Evolutionary conservation across 2,113 vertebrate species (phyloP).

Genomic region (Vanacampus margaritifer): DNA sequence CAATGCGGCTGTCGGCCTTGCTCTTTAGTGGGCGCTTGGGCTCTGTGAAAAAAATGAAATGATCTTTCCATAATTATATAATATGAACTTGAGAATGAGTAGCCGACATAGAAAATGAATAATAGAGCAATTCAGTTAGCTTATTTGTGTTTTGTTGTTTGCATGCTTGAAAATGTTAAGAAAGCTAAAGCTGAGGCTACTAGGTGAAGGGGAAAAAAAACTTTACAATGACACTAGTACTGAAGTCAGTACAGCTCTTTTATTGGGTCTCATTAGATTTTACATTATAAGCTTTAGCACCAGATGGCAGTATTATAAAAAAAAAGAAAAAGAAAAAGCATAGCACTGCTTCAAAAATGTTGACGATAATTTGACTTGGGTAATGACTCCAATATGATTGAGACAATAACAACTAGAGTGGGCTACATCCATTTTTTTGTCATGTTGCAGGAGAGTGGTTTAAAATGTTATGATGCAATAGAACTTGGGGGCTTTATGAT

Average conservation of each 20-base stretch:
- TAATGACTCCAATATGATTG: too few relatives aligned
- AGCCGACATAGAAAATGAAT: too few relatives aligned
- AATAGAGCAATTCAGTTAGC: background rate
- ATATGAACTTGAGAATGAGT: too few relatives aligned
- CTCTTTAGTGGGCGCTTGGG: slow-evolving; percentile 72
- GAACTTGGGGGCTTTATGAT: background rate
- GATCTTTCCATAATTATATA: too few relatives aligned
- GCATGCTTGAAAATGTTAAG: too few relatives aligned
- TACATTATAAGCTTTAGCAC: background rate
- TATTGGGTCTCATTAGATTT: background rate
- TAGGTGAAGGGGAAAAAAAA: too few relatives aligned
- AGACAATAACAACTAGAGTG: background rate
- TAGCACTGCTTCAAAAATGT: background rate
- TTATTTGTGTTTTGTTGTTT: background rate
- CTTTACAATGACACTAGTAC: too few relatives aligned
- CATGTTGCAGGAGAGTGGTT: too few relatives aligned
- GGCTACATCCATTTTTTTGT: background rate
- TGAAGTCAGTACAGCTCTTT: too few relatives aligned
- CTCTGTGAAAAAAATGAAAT: slow-evolving; percentile 65
- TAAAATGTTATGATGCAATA: too few relatives aligned
- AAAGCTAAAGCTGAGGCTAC: too few relatives aligned
- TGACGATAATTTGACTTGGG: background rate
- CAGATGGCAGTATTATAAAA: slow-evolving; percentile 2
- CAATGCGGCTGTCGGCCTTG: slow-evolving; percentile 69
- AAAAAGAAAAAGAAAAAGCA: too few relatives aligned